These are phyloP conservation scores for Halichoeres trimaculatus DNA, from an alignment of 2,113 vertebrate genomes.

Conservation along the genomic window DNA sequence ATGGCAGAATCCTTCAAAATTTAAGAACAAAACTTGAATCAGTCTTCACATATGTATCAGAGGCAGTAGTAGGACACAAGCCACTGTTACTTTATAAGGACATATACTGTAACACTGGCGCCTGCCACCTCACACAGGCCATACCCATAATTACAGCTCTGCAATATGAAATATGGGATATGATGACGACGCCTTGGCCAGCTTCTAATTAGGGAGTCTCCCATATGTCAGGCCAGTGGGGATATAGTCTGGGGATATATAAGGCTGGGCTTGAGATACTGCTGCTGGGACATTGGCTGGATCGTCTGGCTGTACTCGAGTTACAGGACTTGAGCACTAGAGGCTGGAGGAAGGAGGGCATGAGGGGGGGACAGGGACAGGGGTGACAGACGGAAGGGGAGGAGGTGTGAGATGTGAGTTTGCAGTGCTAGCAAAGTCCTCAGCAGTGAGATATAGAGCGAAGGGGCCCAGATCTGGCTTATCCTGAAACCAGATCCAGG, in stretches of 20 bases:
- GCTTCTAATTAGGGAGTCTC: slow-evolving; percentile 81
- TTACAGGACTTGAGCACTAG: slow-evolving; percentile 61
- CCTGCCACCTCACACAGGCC: slow-evolving; percentile 55
- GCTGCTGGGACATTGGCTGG: slow-evolving; percentile 64
- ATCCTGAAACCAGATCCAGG: slow-evolving; percentile 62
- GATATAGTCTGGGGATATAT: slow-evolving; percentile 78
- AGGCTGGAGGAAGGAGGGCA: slow-evolving; percentile 8
- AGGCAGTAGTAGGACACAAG: slow-evolving; percentile 26
- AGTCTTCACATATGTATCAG: slow-evolving; percentile 4
- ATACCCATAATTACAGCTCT: slow-evolving; percentile 60
- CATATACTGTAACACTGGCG: slow-evolving; percentile 65
- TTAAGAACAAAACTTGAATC: not conserved
- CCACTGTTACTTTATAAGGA: slow-evolving; percentile 71
- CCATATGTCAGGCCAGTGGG: slow-evolving; percentile 72
- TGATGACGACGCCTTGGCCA: slow-evolving; percentile 63
- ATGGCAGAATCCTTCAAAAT: not conserved
- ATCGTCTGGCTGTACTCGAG: slow-evolving; percentile 49
- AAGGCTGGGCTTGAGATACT: slow-evolving; percentile 57
- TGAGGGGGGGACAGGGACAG: not conserved
- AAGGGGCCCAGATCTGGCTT: slow-evolving; percentile 46
- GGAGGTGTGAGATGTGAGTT: slow-evolving; percentile 36
- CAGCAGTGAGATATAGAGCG: slow-evolving; percentile 56
- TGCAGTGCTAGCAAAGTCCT: slow-evolving; percentile 77
- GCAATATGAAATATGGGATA: slow-evolving; percentile 81
- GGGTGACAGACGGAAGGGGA: slow-evolving; percentile 42